Conservation (phyloP, 2,797 vertebrate genomes). For the Pseudochromis fuscus region DNA sequence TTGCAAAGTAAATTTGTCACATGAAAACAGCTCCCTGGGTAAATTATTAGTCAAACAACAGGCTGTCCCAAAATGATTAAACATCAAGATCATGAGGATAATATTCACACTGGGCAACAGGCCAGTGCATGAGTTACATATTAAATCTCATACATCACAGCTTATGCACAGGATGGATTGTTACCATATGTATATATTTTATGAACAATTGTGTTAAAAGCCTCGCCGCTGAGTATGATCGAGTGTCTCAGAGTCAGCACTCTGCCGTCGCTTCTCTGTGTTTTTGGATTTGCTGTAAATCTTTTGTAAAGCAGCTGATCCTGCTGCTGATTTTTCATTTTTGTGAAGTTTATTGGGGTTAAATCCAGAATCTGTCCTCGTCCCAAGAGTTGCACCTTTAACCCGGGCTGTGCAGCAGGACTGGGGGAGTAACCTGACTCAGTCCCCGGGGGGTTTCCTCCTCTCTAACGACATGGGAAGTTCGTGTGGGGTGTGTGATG, state of each 20-base stretch:
- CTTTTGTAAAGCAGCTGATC: conserved; percentile 23
- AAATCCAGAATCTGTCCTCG: not conserved
- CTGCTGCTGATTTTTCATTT: conserved; percentile 6
- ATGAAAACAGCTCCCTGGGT: not conserved
- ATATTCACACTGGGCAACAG: not conserved
- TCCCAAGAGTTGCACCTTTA: conserved; percentile 35
- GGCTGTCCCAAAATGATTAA: conserved; percentile 13
- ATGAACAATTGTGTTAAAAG: not conserved
- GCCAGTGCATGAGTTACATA: not conserved
- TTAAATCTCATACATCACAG: not conserved
- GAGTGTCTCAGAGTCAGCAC: not conserved
- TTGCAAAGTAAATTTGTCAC: not conserved
- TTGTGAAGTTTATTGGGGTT: conserved; percentile 35
- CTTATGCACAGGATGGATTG: not conserved
- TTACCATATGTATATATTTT: not conserved
- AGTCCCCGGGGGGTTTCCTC: conserved; percentile 34
- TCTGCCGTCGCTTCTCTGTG: not conserved
- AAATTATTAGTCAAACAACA: conserved; percentile 13
- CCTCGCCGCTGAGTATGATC: too few relatives aligned
- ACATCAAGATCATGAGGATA: conserved; percentile 24
- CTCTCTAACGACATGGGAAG: conserved; percentile 60
- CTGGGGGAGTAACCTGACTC: conserved; percentile 28
- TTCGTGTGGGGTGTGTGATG: conserved; percentile 54
- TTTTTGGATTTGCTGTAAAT: conserved; percentile 16
- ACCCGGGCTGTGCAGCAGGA: conserved; percentile 25